Evolutionary conservation across 2,797 vertebrate species (phyloP), one percentile per base, ranked within the genome.

Genomic region (Thamnophis elegans): DNA sequence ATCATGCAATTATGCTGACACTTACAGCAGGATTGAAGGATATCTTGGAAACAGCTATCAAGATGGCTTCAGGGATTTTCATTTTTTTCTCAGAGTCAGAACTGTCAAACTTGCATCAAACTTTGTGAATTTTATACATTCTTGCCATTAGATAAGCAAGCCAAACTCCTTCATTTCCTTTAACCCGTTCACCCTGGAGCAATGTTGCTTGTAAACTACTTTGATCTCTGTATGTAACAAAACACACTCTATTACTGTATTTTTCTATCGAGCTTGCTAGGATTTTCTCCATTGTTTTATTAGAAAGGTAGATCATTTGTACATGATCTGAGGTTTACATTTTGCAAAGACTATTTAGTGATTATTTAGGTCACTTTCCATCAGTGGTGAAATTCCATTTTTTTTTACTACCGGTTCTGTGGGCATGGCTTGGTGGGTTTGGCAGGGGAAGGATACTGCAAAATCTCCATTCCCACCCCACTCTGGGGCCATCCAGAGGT

Each of bases 61-160:
- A 56, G 92, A 90, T 93, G 89, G 91, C 54, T 94, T 90, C 12
- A 65, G 32, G 47, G 26, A 93, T 58, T 58, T 82, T 92, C 82
- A 58, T 60, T 56, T 28, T 53, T 16, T 90, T 93, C 90, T 93
- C 26, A 89, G 54, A 95, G 92, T 89, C 62, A 92, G 91, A 78
- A 93, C 92, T 14, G 91, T 56, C 87, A 91, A 55, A 91, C 93
- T 90, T 94, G 92, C 86, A 93, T 95, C 93, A 94, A 59, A 62
- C 91, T 89, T 92, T 95, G 86, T 85, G 94, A 93, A 32, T 87
- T 90, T 90, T 92, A 93, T 95, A 62, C 42, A 85, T 89, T 89
- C 56, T 32, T 85, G 54, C 89, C 93, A 93, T 95, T 93, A 93
- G 32, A 82, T 1, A 51, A 68, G 28, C 9, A 54, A 62, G 4